Base-by-base conservation (phyloP, 2,113 vertebrate species). In the Gasterosteus aculeatus region DNA sequence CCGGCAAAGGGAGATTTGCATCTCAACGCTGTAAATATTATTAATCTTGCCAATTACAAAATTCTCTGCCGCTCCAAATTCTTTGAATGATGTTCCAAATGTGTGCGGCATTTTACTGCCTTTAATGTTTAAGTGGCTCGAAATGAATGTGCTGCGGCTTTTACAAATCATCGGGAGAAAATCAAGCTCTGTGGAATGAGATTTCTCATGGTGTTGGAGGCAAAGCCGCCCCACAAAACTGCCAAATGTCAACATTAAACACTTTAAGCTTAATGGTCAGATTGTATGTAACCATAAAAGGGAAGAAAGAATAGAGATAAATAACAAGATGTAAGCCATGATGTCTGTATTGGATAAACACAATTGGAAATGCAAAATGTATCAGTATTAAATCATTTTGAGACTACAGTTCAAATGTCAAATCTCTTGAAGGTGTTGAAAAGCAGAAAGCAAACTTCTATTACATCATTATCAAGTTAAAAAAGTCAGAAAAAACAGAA, bases 31-130 rank as follows among this genome's bases (percentile, higher is more conserved):
- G 93, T 93, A 94, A 94, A 94, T 94, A 92, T 92, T 93, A 93
- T 93, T 92, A 92, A 94, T 93, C 88, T 92, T 89, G 91, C 92
- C 93, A 94, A 93, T 94, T 93, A 94, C 91, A 90, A 93, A 94
- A 93, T 91, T 93, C 87, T 91, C 89, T 88, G 86, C 89, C 82
- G 80, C 88, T 88, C 83, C 85, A 78, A 91, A 93, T 92, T 92
- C 88, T 87, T 89, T 83, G 87, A 86, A 92, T 92, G 90, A 92
- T 89, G 87, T 85, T 90, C 85, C 74, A 77, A 91, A 93, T 87
- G 85, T 82, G 87, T 51, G 75, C 31, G 38, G 76, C 80, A 58
- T 77, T 89, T 89, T 89, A 87, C 68, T 75, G 89, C 77, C 85
- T 93, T 93, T 92, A 91, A 90, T 91, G 90, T 92, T 90, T 89